phyloP scores from a whole-genome alignment of 2,113 vertebrate species.

The Microtus pennsylvanicus region DNA sequence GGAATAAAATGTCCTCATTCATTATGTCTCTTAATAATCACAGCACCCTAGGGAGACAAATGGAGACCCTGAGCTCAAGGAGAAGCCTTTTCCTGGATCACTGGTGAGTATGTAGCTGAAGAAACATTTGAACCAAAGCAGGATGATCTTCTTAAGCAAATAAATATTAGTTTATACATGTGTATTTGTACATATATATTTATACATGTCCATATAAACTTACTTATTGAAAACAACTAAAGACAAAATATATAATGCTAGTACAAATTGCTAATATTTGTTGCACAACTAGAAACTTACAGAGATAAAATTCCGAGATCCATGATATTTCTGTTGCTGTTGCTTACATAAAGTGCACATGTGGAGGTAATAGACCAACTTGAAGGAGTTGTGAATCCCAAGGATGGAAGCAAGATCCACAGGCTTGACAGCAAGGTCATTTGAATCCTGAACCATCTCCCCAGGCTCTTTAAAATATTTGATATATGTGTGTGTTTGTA shows the following conservation, averaged over 20 bases:
- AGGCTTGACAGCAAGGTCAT: background rate
- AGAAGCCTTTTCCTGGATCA: background rate
- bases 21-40: conserved; percentile 36
- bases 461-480: background rate
- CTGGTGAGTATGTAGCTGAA: background rate
- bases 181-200: no score
- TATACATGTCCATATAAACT: background rate
- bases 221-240: background rate
- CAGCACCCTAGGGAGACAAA: background rate
- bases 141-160: background rate
- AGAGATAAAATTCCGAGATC: background rate
- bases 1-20: background rate
- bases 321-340: background rate
- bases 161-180: background rate
- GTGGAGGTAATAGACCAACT: background rate
- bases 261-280: background rate
- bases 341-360: background rate
- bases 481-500: no score
- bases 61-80: background rate
- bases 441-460: background rate
- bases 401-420: background rate
- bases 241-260: background rate
- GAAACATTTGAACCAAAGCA: background rate
- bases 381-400: background rate
- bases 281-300: background rate